Evolutionary conservation across 2,797 vertebrate genomes (phyloP), one percentile per base, ranked within the genome.

Genomic region (Anabas testudineus): DNA sequence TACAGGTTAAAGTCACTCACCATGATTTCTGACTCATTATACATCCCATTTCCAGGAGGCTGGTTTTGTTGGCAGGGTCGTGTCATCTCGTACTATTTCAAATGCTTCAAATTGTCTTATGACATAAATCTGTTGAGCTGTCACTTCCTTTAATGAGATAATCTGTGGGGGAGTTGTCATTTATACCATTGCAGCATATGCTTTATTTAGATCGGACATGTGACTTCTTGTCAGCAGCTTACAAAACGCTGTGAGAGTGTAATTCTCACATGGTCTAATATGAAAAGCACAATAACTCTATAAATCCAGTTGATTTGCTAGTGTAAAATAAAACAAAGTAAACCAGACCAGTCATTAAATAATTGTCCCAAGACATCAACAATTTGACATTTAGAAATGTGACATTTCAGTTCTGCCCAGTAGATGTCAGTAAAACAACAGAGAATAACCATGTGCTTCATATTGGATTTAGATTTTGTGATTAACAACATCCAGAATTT

Each of bases 401-500:
- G 16, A 14, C 10, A 10, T 65, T 28, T 26, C 1, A 7, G 16
- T 21, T 64, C 0, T 56, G 59, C 81, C 81, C 87, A 84, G 34
- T 65, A 88, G 85, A 59, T 84, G 84, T 70, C 86, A 87, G 76
- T 65, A 56, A 53, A 72, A 15, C 12, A 64, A 39, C 34, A 30
- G 10, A 21, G n/a, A 24, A 18, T 48, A 53, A 9, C 10, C 15
- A 26, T n/a, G 7, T 10, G 19, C 9, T 1, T 10, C 10, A 15
- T 19, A 57, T 19, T 12, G 36, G 32, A 48, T 7, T 2, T 19
- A 26, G 21, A 39, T 16, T 15, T 39, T 39, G 15, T 46, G 10
- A 30, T 12, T 18, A 37, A 16, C 2, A 57, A 30, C 6, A 51
- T 24, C 19, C 8, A 41, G 24, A 4, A 57, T 66, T 9, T 54